Conservation (phyloP, 1,140 invertebrate genomes). For the Aphis gossypii region DNA sequence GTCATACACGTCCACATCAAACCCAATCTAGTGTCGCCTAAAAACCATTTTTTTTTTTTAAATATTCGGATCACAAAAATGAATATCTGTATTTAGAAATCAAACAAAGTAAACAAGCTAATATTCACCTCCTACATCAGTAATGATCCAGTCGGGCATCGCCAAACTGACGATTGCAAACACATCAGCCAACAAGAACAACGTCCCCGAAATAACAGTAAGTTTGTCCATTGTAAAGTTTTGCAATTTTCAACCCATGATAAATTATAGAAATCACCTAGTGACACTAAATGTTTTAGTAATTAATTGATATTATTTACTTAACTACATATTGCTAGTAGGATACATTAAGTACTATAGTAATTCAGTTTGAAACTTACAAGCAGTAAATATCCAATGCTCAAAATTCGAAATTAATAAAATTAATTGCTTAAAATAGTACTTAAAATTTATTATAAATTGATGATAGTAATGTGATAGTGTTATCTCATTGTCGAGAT, state of each 20-base stretch:
- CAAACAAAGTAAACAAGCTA: not conserved
- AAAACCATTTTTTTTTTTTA: constrained; percentile 60
- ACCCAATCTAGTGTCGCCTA: constrained; percentile 86
- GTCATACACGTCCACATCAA: constrained; percentile 94
- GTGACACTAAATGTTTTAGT: not conserved
- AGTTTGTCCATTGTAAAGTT: constrained; percentile 83
- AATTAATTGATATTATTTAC: not conserved
- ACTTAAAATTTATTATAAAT: not conserved
- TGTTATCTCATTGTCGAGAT: not conserved
- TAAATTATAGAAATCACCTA: not conserved
- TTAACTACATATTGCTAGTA: not conserved
- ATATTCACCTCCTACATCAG: constrained; percentile 84
- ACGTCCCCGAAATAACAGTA: constrained; percentile 87
- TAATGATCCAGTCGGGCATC: constrained; percentile 96
- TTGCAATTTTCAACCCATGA: not conserved
- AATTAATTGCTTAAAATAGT: not conserved
- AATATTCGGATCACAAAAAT: not conserved
- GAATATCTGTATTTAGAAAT: not conserved
- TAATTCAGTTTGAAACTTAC: not conserved
- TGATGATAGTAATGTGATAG: not conserved
- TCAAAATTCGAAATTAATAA: not conserved
- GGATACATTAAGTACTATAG: not conserved
- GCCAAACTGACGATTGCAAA: constrained; percentile 92
- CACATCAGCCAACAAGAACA: constrained; percentile 91
- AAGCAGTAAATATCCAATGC: not conserved